Conservation (phyloP, 1,140 invertebrate genomes). For the Rhagoletis pomonella region DNA sequence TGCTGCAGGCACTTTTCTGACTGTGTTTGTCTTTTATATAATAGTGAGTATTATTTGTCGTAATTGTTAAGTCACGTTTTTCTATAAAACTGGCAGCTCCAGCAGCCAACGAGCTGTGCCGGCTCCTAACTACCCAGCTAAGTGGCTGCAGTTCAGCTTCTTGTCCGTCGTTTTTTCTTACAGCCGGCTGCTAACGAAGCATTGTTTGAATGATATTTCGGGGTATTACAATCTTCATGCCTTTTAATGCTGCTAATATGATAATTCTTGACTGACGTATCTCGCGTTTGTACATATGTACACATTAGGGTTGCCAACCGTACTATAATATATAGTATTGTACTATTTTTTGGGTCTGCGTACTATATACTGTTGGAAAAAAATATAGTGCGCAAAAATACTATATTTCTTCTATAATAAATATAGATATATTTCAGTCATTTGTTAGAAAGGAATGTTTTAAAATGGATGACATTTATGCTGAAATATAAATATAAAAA, state of each 20-base stretch:
- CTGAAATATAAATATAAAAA: too few relatives aligned
- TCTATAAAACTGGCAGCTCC: neutral
- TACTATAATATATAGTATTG: too few relatives aligned
- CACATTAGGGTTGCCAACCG: too few relatives aligned
- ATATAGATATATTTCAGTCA: too few relatives aligned
- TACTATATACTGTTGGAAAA: too few relatives aligned
- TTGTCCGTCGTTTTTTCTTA: neutral
- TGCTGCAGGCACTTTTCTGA: neutral
- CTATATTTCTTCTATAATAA: too few relatives aligned
- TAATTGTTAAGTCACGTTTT: constrained; percentile 51
- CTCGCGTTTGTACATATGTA: neutral
- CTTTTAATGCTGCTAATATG: constrained; percentile 46
- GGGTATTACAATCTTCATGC: constrained; percentile 11
- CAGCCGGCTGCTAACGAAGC: constrained; percentile 32
- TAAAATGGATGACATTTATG: too few relatives aligned
- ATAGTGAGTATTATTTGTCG: constrained; percentile 51
- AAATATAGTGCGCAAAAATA: too few relatives aligned
- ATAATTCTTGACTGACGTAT: constrained; percentile 43
- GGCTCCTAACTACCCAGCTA: too few relatives aligned
- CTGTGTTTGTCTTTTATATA: constrained; percentile 41
- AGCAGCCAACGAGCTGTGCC: neutral
- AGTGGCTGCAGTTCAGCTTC: too few relatives aligned
- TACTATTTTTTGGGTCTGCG: too few relatives aligned
- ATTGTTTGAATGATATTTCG: constrained; percentile 48
- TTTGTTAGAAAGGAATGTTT: too few relatives aligned